These are phyloP conservation scores for Spodoptera litura DNA, from an alignment of 1,140 invertebrate species.

Conservation along the genomic window DNA sequence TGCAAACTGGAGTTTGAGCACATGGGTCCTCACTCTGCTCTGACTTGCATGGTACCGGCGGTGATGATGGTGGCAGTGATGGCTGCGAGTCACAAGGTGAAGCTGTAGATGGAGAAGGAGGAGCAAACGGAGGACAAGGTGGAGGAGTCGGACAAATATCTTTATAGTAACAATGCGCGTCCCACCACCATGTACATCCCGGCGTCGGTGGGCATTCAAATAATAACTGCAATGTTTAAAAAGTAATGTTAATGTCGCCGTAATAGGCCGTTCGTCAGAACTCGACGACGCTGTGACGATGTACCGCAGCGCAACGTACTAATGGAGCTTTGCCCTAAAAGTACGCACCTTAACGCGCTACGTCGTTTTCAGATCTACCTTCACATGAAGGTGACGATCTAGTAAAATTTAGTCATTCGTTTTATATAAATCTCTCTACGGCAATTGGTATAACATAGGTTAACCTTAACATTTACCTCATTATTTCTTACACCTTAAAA, in stretches of 20 bases:
- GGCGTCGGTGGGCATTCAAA: conserved; percentile 68
- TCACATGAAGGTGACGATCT: too few species aligned
- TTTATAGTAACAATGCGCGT: conserved; percentile 75
- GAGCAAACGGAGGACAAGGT: neutral
- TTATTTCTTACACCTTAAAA: too few species aligned
- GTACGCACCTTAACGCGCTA: too few species aligned
- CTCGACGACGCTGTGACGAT: too few species aligned
- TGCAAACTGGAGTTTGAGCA: neutral
- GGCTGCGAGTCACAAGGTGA: neutral
- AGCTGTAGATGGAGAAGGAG: neutral
- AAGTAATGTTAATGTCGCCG: neutral
- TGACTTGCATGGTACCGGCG: neutral
- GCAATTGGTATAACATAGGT: too few species aligned
- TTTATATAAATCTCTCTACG: too few species aligned
- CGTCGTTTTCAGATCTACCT: too few species aligned
- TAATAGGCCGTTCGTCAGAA: too few species aligned
- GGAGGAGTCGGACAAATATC: conserved; percentile 40
- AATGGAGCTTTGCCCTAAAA: too few species aligned
- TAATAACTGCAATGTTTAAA: conserved; percentile 56
- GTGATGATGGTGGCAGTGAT: neutral
- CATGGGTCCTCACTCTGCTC: neutral
- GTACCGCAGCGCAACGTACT: too few species aligned
- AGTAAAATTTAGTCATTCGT: too few species aligned
- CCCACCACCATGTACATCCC: conserved; percentile 73
- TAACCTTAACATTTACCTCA: too few species aligned